Conservation (phyloP, 2,113 vertebrate genomes). For the Phainopepla nitens region DNA sequence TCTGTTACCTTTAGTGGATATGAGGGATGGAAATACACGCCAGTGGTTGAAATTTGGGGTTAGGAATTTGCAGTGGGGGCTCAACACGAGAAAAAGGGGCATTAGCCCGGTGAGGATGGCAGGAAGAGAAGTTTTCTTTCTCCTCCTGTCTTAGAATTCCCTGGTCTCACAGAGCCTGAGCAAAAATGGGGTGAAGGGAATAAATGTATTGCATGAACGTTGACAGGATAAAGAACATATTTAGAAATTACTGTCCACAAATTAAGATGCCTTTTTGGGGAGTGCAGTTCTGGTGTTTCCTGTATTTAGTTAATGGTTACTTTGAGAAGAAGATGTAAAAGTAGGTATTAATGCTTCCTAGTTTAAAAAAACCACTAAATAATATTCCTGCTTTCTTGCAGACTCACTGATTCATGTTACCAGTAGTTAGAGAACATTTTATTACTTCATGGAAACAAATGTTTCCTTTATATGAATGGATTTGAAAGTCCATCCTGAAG, state of each 20-base stretch:
- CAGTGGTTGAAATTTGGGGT: neutral
- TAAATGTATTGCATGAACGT: accelerated
- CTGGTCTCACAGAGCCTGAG: neutral
- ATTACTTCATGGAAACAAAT: neutral
- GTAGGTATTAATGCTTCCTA: neutral
- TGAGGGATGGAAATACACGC: neutral
- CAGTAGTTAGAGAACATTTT: neutral
- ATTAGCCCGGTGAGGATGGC: neutral
- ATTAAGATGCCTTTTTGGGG: neutral
- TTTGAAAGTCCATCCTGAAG: neutral
- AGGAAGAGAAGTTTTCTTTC: neutral
- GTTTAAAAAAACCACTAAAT: neutral
- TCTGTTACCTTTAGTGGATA: neutral
- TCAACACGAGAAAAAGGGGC: neutral
- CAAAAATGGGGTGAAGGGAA: too few relatives aligned
- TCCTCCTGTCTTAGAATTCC: neutral
- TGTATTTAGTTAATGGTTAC: neutral
- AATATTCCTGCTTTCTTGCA: neutral
- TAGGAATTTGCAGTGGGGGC: neutral
- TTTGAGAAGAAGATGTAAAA: neutral
- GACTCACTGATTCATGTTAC: neutral
- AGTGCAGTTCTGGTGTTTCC: accelerated
- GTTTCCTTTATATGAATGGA: neutral
- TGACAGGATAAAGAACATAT: neutral
- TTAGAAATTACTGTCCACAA: neutral